Evolutionary conservation across 2,888 invertebrate species (phyloP), one percentile per base, ranked within the genome.

Genomic region (Steinernema carpocapsae): DNA sequence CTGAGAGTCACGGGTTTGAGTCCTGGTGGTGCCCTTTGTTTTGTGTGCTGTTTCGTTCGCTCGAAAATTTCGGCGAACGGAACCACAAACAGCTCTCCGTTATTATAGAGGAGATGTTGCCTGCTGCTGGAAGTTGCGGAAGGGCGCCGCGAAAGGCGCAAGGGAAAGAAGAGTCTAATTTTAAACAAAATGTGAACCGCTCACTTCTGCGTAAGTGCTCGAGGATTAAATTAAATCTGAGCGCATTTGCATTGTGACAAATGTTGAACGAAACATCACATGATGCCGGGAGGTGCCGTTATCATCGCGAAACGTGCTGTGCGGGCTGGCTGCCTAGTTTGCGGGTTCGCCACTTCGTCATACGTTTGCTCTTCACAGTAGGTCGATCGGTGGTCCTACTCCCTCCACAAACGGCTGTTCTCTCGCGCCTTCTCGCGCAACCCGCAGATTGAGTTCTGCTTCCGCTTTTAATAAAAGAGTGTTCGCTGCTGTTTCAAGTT

Each of bases 211-310:
- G 29, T 6, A 32, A 32, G 64, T 64, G 26, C 64, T 29, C 17
- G 32, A 17, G n/a, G 64, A 64, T 64, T 32, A 64, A 64, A 64
- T 32, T 29, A 64, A 64, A 64, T 64, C 64, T n/a, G 32, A 32
- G 17, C 32, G 64, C 14, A 37, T 64, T 22, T 64, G 48, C 64
- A 32, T 56, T 22, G 56, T 37, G 4, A 29, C 48, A 48, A 26
- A 32, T 26, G 32, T 29, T 29, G 64, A 37, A n/a, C 24, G 52
- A 52, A 22, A 52, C 52, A 52, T 32, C 32, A n/a, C 64, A 29
- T 64, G 64, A 29, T 64, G 64, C 64, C 29, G 22, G 29, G 64
- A 64, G 26, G 7, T 64, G 2, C 32, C 64, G 64, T 64, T 64
- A 64, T 64, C 64, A 64, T 32, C 37, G 56, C 3, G 56, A 12